phyloP scores from a whole-genome alignment of 2,113 vertebrate genomes.

The Proteles cristata region DNA sequence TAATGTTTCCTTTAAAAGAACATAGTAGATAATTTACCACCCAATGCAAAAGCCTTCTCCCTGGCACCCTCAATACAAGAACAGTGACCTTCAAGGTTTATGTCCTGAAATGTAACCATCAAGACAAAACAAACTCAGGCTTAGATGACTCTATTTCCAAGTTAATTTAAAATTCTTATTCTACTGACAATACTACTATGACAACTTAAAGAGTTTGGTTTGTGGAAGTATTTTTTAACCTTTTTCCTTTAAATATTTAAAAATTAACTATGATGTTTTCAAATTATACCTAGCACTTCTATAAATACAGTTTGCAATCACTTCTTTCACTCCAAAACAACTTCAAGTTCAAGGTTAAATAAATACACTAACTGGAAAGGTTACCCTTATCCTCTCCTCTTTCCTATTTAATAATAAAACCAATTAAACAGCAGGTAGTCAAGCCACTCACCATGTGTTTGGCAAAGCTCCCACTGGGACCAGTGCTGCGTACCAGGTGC shows the following conservation, averaged over 20 bases:
- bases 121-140: not conserved
- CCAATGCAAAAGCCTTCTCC: not conserved
- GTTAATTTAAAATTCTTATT: slow-evolving; percentile 1
- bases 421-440: not conserved
- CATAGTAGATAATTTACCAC: not conserved
- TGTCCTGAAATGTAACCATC: slow-evolving; percentile 4
- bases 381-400: not conserved
- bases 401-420: not conserved
- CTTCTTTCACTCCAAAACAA: slow-evolving; percentile 47
- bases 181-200: not conserved
- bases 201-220: slow-evolving; percentile 24
- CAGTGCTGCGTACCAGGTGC: slow-evolving; percentile 95
- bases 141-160: slow-evolving; percentile 26
- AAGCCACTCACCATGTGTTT: slow-evolving; percentile 93
- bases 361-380: not conserved
- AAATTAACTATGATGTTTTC: slow-evolving; percentile 2
- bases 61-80: not conserved
- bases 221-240: not conserved
- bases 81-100: not conserved
- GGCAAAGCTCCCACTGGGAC: slow-evolving; percentile 88
- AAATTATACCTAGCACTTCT: slow-evolving; percentile 31
- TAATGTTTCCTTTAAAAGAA: slow-evolving; percentile 28
- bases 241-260: slow-evolving; percentile 44
- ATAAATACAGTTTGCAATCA: not conserved
- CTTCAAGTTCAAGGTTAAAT: slow-evolving; percentile 35